Evolutionary conservation across 2,797 vertebrate species (phyloP).

Genomic region (Borostomias antarcticus): DNA sequence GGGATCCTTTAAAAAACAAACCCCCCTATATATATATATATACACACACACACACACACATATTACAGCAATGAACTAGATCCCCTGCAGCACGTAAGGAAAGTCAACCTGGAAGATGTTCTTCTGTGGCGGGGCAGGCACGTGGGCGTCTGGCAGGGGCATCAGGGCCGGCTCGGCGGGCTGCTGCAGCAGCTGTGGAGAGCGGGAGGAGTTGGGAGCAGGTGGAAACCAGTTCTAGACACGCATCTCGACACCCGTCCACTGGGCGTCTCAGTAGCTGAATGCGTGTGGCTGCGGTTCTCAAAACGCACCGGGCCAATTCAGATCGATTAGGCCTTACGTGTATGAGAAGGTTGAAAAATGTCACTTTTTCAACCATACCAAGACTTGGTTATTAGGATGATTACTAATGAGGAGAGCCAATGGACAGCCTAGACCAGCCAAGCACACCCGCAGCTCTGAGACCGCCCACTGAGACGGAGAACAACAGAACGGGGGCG

Average conservation of each 20-base stretch:
- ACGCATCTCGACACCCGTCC: constrained; percentile 14
- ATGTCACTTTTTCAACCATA: too few species aligned
- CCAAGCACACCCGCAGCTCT: neutral
- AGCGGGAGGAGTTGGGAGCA: too few species aligned
- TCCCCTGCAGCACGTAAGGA: constrained; percentile 40
- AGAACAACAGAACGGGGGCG: neutral
- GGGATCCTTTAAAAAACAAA: too few species aligned
- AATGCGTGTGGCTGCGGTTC: neutral
- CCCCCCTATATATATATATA: neutral
- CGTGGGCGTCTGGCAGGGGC: constrained; percentile 77
- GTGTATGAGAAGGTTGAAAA: too few species aligned
- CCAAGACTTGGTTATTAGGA: too few species aligned
- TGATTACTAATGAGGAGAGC: neutral
- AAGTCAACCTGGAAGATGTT: constrained; percentile 98
- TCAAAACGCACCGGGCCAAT: neutral
- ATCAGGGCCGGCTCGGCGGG: constrained; percentile 83
- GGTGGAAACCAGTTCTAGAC: neutral
- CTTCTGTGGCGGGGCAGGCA: constrained; percentile 81
- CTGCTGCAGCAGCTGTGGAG: constrained; percentile 78
- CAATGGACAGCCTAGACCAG: too few species aligned
- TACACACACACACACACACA: neutral
- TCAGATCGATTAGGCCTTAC: neutral
- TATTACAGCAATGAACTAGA: neutral
- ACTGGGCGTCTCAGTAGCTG: constrained; percentile 18
- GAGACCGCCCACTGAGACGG: constrained; percentile 4